phyloP scores from a whole-genome alignment of 2,888 invertebrate genomes.

The Eupithecia dodoneata region DNA sequence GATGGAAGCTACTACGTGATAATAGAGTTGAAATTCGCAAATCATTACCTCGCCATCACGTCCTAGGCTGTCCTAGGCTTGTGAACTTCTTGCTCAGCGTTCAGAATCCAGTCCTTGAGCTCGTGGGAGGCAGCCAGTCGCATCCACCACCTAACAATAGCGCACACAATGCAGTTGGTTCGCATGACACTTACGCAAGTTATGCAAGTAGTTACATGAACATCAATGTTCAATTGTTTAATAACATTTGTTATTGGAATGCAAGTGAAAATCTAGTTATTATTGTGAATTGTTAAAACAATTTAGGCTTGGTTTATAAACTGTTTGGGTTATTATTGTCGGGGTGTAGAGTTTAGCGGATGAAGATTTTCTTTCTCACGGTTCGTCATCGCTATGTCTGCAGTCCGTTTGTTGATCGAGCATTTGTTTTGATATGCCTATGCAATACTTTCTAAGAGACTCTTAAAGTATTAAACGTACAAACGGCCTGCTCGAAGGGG shows the following conservation, averaged over 20 bases:
- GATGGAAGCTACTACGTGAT: neutral
- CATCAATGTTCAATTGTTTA: conserved; percentile 4
- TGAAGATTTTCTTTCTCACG: neutral
- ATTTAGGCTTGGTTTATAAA: neutral
- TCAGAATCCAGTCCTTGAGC: conserved; percentile 2
- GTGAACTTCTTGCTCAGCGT: neutral
- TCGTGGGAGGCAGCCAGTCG: neutral
- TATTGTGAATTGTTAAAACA: neutral
- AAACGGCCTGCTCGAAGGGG: no score
- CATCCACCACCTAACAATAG: neutral
- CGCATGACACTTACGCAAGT: neutral
- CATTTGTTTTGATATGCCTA: neutral
- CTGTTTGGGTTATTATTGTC: neutral
- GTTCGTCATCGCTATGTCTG: neutral
- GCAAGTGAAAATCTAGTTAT: neutral
- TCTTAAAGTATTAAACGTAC: no score
- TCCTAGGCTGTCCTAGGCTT: neutral
- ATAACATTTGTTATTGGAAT: conserved; percentile 1
- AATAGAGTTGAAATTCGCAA: neutral
- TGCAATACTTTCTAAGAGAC: no score
- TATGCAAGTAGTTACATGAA: neutral
- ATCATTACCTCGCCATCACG: neutral
- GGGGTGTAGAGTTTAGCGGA: neutral
- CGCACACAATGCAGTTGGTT: neutral
- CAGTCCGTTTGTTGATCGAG: neutral